Evolutionary conservation across 2,888 invertebrate genomes (phyloP), one percentile per base, ranked within the genome.

Genomic region (Bruchidius siliquastri): DNA sequence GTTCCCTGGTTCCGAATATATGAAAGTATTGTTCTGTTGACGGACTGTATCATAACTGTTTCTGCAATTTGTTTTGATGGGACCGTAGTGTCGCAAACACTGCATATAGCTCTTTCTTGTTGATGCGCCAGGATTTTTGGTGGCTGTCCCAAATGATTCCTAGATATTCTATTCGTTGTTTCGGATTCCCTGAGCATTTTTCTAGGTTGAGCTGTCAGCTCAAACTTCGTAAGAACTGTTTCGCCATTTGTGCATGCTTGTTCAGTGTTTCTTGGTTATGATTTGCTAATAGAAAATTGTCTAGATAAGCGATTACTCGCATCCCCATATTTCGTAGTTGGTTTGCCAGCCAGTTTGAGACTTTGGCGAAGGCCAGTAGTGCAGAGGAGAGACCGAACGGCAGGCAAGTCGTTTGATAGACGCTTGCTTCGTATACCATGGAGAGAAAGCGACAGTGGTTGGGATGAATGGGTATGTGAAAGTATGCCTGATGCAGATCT

Each of bases 381-480:
- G 80, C 81, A 2, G 74, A 77, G n/a, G 81, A 73, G 1, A 82
- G 75, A 0, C 80, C 80, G 71, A 82, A 82, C 0, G 81, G 81
- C 0, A 81, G 78, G 67, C 74, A 73, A 0, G 76, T 72, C 74
- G 78, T 79, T 3, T 78, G 73, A 69, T 73, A 75, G 22, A 78
- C 22, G 10, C 67, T 69, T n/a, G 70, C 72, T n/a, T 73, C 21
- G 75, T 74, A 69, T 20, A 71, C 71, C 20, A 77, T 21, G 20
- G 72, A 72, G 4, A 78, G 74, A 32, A 73, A 78, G 67, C 78
- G 77, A 22, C 74, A 74, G 70, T 78, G 74, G 22, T 69, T 66
- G 13, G 13, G 3, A 18, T 75, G 73, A 67, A 78, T 66, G 2
- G 79, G 77, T 0, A 79, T 70, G 66, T 79, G 76, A 70, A 76